A percentile compares a stretch with the other conserved stretches of the same genome.
Evolutionary conservation across 2,888 invertebrate genomes (phyloP).

Genomic region (Meta bourneti): DNA sequence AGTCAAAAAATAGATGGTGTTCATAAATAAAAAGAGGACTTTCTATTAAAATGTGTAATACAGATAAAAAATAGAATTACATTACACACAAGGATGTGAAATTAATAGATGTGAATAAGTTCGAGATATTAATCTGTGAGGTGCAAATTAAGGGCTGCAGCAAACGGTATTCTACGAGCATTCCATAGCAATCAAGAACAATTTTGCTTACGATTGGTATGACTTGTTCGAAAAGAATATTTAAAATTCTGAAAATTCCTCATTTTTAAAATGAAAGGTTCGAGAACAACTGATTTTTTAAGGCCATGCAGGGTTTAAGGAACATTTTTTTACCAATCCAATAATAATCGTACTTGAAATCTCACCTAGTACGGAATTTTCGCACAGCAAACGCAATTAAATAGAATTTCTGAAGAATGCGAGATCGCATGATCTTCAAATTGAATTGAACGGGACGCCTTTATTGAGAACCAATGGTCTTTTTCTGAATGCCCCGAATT

Average conservation of each 20-base stretch:
- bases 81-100: neutral
- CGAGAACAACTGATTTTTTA: neutral
- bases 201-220: no score
- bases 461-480: no score
- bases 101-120: neutral
- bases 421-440: neutral
- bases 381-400: neutral
- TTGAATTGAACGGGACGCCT: neutral
- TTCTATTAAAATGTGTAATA: no score
- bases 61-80: no score
- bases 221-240: neutral
- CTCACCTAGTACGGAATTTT: neutral
- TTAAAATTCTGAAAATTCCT: neutral
- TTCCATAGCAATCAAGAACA: no score
- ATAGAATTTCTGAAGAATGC: neutral
- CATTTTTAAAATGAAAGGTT: neutral
- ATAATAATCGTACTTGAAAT: neutral
- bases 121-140: no score
- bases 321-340: neutral
- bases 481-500: no score
- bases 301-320: neutral
- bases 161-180: no score
- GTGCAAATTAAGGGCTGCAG: no score
- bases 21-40: no score
- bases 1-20: no score